Conservation (phyloP, 2,113 vertebrate genomes). For the Gracilinanus agilis region DNA sequence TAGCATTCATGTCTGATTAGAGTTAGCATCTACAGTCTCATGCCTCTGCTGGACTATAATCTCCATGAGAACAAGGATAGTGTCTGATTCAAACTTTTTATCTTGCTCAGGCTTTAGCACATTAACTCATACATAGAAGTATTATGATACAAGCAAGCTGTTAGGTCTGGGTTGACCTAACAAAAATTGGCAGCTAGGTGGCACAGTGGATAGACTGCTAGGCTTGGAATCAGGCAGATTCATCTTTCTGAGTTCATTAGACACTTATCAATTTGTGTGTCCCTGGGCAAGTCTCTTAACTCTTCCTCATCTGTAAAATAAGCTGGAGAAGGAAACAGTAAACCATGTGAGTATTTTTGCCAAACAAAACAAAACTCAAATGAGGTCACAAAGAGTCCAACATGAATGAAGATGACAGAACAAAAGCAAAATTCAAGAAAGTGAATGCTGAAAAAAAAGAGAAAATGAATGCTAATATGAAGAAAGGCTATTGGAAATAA, state of each 20-base stretch:
- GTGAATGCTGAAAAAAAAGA: not conserved
- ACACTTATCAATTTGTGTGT: too few relatives aligned
- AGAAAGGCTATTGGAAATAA: not conserved
- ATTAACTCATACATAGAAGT: not conserved
- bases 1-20: not conserved
- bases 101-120: not conserved
- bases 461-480: not conserved
- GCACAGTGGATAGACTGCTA: too few relatives aligned
- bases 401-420: too few relatives aligned
- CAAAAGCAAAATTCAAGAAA: too few relatives aligned
- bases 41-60: not conserved
- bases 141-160: not conserved
- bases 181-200: not conserved
- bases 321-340: too few relatives aligned
- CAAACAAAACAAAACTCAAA: too few relatives aligned
- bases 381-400: too few relatives aligned
- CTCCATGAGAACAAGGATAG: not conserved
- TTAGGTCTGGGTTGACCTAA: not conserved
- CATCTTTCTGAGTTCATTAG: too few relatives aligned
- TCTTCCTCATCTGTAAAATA: too few relatives aligned
- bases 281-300: too few relatives aligned
- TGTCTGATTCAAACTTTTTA: not conserved
- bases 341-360: too few relatives aligned
- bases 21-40: not conserved
- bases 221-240: too few relatives aligned